Conservation (phyloP, 2,888 invertebrate genomes). For the Aleiodes testaceus region DNA sequence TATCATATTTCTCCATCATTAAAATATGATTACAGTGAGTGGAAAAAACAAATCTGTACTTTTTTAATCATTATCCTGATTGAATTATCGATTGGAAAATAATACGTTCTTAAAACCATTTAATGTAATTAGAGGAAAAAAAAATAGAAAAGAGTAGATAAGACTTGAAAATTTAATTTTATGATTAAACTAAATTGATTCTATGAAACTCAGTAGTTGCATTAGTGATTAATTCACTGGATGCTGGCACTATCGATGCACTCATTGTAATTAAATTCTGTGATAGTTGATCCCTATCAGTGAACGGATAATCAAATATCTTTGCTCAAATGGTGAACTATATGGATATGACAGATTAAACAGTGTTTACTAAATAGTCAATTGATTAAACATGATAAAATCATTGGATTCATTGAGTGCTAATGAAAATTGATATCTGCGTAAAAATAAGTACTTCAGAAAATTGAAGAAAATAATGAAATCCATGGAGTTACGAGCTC, state of each 20-base stretch:
- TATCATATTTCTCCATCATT: no score
- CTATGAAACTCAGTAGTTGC: background rate
- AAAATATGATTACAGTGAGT: no score
- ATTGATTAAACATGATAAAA: no score
- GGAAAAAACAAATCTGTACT: no score
- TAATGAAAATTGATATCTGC: background rate
- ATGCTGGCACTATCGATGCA: background rate
- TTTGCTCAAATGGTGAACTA: background rate
- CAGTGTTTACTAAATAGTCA: background rate
- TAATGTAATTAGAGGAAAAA: no score
- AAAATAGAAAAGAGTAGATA: no score
- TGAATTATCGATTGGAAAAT: no score
- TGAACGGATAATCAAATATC: background rate
- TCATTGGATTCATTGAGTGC: no score
- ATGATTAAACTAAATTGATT: no score
- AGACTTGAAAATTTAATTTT: no score
- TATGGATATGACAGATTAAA: background rate
- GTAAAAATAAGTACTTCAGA: background rate
- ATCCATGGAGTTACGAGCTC: background rate
- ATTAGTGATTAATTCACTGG: conserved; percentile 4
- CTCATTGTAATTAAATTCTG: conserved; percentile 15
- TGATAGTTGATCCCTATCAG: background rate
- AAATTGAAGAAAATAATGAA: background rate
- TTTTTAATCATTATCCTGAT: no score
- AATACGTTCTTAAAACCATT: no score